phyloP scores from a whole-genome alignment of 2,113 vertebrate species.

The Forbesichthys papilliferus region DNA sequence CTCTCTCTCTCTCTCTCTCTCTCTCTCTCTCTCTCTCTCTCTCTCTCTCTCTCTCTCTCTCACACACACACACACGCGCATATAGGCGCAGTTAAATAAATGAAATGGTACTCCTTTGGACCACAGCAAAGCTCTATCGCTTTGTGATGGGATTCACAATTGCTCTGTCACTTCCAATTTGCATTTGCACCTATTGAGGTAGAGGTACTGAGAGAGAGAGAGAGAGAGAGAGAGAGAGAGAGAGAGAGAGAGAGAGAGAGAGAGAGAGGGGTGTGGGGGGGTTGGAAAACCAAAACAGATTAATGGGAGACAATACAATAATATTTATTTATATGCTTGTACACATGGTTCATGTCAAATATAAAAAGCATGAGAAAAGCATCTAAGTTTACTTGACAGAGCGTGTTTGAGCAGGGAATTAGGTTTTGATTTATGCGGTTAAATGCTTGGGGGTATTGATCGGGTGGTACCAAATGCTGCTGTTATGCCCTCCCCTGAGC shows the following conservation, averaged over 20 bases:
- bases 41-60: background rate
- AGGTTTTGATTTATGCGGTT: conserved; percentile 34
- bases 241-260: conserved; percentile 23
- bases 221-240: conserved; percentile 27
- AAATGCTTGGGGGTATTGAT: conserved; percentile 57
- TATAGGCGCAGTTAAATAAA: background rate
- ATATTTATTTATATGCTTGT: too few species aligned
- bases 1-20: too few species aligned
- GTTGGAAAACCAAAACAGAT: background rate
- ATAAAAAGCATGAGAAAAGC: conserved; percentile 34
- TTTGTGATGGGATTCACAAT: conserved; percentile 56
- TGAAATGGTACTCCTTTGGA: conserved; percentile 8
- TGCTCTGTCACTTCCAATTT: conserved; percentile 69
- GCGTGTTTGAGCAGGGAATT: conserved; percentile 44
- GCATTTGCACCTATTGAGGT: conserved; percentile 46
- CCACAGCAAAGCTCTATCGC: conserved; percentile 32
- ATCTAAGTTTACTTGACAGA: conserved; percentile 4
- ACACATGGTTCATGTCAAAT: too few species aligned
- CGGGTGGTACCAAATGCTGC: conserved; percentile 52
- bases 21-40: too few species aligned
- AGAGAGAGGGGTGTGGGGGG: conserved; percentile 1
- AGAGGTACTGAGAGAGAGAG: conserved; percentile 1
- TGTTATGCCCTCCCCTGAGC: conserved; percentile 25
- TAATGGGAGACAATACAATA: too few species aligned
- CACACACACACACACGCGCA: background rate